Percentiles rank a stretch among this genome's conserved stretches.
phyloP scores from a whole-genome alignment of 2,113 vertebrate species.

The Daubentonia madagascariensis region DNA sequence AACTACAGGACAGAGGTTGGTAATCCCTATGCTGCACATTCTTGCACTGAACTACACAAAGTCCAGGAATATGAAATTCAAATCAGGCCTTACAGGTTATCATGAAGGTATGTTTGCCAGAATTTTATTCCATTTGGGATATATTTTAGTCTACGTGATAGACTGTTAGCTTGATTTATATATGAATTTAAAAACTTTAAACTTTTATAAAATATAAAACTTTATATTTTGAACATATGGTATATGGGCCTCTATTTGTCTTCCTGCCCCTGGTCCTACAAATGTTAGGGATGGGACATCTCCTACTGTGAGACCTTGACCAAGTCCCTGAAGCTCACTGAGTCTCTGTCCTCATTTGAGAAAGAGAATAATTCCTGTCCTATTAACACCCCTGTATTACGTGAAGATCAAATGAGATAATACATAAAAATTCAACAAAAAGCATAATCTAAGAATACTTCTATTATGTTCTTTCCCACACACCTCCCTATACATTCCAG shows the following conservation, averaged over 20 bases:
- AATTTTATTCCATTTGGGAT: background rate
- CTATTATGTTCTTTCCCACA: background rate
- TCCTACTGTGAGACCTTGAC: background rate
- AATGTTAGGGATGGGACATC: background rate
- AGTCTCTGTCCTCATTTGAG: background rate
- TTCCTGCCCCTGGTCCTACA: background rate
- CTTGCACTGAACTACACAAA: background rate
- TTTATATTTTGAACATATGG: background rate
- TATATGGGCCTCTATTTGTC: background rate
- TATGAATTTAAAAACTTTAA: background rate
- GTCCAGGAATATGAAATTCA: background rate
- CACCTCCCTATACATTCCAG: background rate
- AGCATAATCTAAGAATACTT: background rate
- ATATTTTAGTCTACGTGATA: background rate
- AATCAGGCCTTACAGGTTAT: background rate
- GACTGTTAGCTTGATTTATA: background rate
- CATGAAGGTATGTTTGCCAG: background rate
- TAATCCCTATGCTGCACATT: background rate
- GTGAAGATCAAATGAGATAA: background rate
- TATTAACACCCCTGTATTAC: background rate
- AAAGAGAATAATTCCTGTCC: background rate
- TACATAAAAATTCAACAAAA: background rate
- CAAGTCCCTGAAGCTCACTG: background rate
- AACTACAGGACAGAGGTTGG: background rate
- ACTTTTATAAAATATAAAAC: too few species aligned